These are phyloP conservation scores for Craterocephalus amniculus DNA, from an alignment of 2,797 vertebrate species.

Conservation along the genomic window DNA sequence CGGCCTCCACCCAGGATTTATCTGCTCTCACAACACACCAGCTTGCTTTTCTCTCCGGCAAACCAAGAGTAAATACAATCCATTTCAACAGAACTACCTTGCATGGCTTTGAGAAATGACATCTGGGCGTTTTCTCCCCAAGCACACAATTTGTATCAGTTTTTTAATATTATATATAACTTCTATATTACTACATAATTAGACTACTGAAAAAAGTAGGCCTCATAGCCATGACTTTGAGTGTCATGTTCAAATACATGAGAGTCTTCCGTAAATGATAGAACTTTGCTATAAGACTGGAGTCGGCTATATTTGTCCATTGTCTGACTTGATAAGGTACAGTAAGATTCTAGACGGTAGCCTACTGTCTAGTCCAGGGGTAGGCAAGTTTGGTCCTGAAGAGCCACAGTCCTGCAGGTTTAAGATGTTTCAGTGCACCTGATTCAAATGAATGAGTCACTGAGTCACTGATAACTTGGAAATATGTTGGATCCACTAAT, in stretches of 20 bases:
- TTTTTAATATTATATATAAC: not conserved
- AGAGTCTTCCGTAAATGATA: not conserved
- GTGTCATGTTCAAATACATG: not conserved
- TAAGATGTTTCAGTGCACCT: not conserved
- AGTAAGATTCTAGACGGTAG: slow-evolving; percentile 3
- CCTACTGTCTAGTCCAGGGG: not conserved
- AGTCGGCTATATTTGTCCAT: slow-evolving; percentile 3
- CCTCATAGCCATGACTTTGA: not conserved
- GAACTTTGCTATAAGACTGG: not conserved
- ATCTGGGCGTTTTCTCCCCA: slow-evolving; percentile 37
- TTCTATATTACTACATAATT: not conserved
- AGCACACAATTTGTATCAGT: slow-evolving; percentile 5
- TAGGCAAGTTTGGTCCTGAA: not conserved
- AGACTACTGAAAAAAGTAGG: not conserved
- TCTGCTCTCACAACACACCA: slow-evolving; percentile 80
- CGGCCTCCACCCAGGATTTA: slow-evolving; percentile 82
- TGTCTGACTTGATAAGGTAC: slow-evolving; percentile 2
- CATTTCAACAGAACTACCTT: slow-evolving; percentile 63
- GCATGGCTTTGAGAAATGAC: slow-evolving; percentile 35
- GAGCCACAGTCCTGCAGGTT: not conserved
- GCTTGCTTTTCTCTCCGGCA: slow-evolving; percentile 74
- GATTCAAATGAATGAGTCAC: not conserved
- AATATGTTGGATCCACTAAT: not conserved
- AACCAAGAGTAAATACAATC: slow-evolving; percentile 80
- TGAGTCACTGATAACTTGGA: not conserved